A percentile compares a stretch with the other conserved stretches of the same genome.
These are phyloP conservation scores for Aegithalos caudatus DNA, from an alignment of 2,113 vertebrate genomes.

Conservation along the genomic window DNA sequence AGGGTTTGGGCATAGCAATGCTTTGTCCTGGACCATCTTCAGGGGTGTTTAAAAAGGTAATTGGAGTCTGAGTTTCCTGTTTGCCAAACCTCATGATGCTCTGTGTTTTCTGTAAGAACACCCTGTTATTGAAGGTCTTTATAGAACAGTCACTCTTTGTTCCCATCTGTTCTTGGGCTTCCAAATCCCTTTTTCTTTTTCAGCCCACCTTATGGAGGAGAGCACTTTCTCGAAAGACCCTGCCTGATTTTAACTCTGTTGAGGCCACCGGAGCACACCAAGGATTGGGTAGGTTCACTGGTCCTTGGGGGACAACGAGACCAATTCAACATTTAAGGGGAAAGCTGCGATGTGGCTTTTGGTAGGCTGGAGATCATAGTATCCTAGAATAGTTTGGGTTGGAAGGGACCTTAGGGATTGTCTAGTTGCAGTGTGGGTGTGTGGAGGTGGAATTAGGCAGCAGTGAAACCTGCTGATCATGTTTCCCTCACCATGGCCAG, in stretches of 20 bases:
- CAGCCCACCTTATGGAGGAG: not conserved
- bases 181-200: not conserved
- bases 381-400: not conserved
- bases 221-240: not conserved
- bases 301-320: not conserved
- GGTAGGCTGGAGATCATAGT: not conserved
- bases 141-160: not conserved
- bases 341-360: not conserved
- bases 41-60: not conserved
- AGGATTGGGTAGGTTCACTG: rapidly evolving
- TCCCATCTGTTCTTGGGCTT: not conserved
- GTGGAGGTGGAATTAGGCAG: not conserved
- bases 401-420: not conserved
- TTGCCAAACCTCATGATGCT: not conserved
- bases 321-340: not conserved
- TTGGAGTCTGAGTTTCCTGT: not conserved
- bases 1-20: not conserved
- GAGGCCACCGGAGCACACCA: not conserved
- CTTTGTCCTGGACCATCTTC: not conserved
- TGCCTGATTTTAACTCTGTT: not conserved
- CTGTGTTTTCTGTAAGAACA: not conserved
- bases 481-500: rapidly evolving
- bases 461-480: not conserved
- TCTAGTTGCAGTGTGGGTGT: not conserved
- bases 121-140: not conserved